A percentile compares a stretch with the other conserved stretches of the same genome.
Conservation (phyloP, 1,140 invertebrate species). For the Glomeris maerens region DNA sequence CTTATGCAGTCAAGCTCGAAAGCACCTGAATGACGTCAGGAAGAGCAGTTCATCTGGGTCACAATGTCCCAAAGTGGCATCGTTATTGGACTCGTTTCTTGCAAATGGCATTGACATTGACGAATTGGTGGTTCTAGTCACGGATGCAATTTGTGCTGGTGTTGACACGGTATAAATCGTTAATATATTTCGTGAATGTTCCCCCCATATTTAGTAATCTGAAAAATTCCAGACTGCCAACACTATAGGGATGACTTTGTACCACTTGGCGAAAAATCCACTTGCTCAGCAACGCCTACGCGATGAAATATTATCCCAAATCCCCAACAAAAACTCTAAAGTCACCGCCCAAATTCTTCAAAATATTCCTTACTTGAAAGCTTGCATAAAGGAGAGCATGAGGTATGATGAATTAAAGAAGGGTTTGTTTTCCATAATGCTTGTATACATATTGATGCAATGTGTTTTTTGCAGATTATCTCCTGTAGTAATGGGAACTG, state of each 20-base stretch:
- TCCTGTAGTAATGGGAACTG: slow-evolving; percentile 24
- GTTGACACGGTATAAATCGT: no score
- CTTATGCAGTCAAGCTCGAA: no score
- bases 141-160: no score
- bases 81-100: no score
- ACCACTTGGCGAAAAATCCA: slow-evolving; percentile 58
- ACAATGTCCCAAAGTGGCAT: no score
- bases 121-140: no score
- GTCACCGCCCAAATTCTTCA: slow-evolving; percentile 43
- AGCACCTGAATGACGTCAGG: no score
- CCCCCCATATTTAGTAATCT: no score
- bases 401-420: slow-evolving; percentile 30
- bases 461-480: slow-evolving; percentile 37
- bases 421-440: not conserved
- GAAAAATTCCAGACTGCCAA: slow-evolving; percentile 79
- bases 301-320: slow-evolving; percentile 43
- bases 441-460: slow-evolving; percentile 7
- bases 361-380: slow-evolving; percentile 53
- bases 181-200: no score
- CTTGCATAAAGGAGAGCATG: slow-evolving; percentile 68
- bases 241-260: slow-evolving; percentile 58
- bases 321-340: slow-evolving; percentile 30
- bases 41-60: no score
- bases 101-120: no score
- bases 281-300: slow-evolving; percentile 37